Percentiles rank a stretch among this genome's conserved stretches.
Evolutionary conservation across 2,113 vertebrate species (phyloP).

Genomic region (Callocephalon fimbriatum): DNA sequence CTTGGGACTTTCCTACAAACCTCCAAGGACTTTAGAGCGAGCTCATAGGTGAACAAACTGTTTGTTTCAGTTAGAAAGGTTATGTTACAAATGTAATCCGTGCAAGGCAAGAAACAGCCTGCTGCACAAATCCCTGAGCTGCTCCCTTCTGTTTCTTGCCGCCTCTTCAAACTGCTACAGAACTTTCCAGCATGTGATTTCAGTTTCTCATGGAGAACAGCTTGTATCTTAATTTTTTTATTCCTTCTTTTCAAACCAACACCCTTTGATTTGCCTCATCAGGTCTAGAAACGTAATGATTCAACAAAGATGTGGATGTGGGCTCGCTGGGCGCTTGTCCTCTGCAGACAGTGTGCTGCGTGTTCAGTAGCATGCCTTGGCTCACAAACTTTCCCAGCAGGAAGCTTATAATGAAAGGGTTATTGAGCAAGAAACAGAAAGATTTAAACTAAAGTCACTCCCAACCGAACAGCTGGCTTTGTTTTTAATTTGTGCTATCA

Average conservation of each 20-base stretch:
- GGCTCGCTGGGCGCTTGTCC: neutral
- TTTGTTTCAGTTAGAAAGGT: neutral
- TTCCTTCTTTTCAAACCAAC: neutral
- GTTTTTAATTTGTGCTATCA: constrained; percentile 44
- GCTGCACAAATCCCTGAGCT: neutral
- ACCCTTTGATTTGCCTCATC: neutral
- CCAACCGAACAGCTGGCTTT: constrained; percentile 57
- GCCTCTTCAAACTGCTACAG: neutral
- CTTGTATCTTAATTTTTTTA: neutral
- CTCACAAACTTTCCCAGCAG: constrained; percentile 39
- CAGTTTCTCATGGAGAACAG: neutral
- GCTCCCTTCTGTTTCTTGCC: neutral
- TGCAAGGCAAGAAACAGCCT: neutral
- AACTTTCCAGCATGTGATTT: neutral
- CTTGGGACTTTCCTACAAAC: neutral
- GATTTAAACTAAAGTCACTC: constrained; percentile 32
- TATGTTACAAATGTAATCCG: neutral
- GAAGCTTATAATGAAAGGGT: constrained; percentile 58
- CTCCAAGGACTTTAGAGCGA: neutral
- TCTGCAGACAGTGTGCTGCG: neutral
- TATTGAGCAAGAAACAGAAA: constrained; percentile 61
- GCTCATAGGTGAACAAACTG: neutral
- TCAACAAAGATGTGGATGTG: neutral
- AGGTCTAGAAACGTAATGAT: neutral
- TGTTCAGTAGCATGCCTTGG: constrained; percentile 34